phyloP scores from a whole-genome alignment of 2,113 vertebrate species.

The Microtus ochrogaster region DNA sequence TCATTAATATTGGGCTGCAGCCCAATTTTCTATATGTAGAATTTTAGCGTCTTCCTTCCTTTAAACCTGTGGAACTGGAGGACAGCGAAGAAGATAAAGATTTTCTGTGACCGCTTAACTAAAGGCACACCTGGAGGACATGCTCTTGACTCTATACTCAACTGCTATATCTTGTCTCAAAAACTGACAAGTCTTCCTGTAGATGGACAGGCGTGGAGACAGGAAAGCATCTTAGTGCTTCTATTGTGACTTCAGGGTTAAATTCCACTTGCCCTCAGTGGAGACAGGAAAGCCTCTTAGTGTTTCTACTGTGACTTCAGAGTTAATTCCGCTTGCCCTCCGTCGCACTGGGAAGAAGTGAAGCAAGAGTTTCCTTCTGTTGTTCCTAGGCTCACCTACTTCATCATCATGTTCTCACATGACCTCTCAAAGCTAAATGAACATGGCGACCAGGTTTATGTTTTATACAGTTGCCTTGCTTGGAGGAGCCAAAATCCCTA shows the following conservation, averaged over 20 bases:
- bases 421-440: not conserved
- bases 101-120: not conserved
- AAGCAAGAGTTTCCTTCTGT: not conserved
- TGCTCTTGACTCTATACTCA: not conserved
- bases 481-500: not conserved
- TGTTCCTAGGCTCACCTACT: not conserved
- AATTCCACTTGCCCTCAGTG: not conserved
- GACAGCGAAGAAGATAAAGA: not conserved
- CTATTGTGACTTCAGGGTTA: not conserved
- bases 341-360: not conserved
- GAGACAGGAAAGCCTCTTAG: not conserved
- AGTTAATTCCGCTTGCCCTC: not conserved
- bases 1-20: not conserved
- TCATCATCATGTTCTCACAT: not conserved
- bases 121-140: not conserved
- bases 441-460: not conserved
- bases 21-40: not conserved
- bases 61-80: not conserved
- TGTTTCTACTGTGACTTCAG: not conserved
- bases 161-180: not conserved
- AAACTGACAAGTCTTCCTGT: not conserved
- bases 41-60: conserved; percentile 23
- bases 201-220: not conserved
- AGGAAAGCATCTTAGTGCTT: not conserved
- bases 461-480: not conserved